Conservation (phyloP, 2,888 invertebrate species). For the Hemaris fuciformis region DNA sequence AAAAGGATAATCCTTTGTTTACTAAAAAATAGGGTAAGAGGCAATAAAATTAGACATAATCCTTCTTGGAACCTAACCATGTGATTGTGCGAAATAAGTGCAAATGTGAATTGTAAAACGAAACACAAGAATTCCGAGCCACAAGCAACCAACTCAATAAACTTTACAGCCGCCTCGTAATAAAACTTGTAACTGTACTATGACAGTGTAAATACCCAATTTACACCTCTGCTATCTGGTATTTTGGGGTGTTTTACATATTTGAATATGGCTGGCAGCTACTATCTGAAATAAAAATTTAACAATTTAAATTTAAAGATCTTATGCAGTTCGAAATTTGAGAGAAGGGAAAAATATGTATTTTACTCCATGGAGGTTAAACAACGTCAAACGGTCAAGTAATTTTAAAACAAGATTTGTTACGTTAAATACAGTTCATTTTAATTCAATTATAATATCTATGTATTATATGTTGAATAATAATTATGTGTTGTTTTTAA, state of each 20-base stretch:
- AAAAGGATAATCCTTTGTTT: slow-evolving; percentile 55
- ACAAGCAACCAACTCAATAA: slow-evolving; percentile 47
- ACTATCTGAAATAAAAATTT: background rate
- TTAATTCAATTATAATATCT: too few relatives aligned
- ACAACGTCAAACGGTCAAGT: too few relatives aligned
- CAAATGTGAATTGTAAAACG: background rate
- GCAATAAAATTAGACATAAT: slow-evolving; percentile 23
- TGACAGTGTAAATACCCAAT: slow-evolving; percentile 25
- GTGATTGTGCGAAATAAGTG: slow-evolving; percentile 13
- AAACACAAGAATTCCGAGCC: slow-evolving; percentile 25
- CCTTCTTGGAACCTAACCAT: slow-evolving; percentile 34
- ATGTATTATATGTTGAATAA: too few relatives aligned
- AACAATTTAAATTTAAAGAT: too few relatives aligned
- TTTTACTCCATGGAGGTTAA: too few relatives aligned
- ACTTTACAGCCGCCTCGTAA: slow-evolving; percentile 47
- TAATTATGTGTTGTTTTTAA: background rate
- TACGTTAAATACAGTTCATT: too few relatives aligned
- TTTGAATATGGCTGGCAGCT: background rate
- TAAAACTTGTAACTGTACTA: slow-evolving; percentile 52
- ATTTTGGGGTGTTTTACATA: slow-evolving; percentile 11
- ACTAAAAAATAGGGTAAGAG: slow-evolving; percentile 23
- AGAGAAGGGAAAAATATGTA: too few relatives aligned
- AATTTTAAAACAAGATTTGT: too few relatives aligned
- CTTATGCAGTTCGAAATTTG: too few relatives aligned
- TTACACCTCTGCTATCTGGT: slow-evolving; percentile 26